Evolutionary conservation across 2,797 vertebrate genomes (phyloP).

Genomic region (Mycteria americana): DNA sequence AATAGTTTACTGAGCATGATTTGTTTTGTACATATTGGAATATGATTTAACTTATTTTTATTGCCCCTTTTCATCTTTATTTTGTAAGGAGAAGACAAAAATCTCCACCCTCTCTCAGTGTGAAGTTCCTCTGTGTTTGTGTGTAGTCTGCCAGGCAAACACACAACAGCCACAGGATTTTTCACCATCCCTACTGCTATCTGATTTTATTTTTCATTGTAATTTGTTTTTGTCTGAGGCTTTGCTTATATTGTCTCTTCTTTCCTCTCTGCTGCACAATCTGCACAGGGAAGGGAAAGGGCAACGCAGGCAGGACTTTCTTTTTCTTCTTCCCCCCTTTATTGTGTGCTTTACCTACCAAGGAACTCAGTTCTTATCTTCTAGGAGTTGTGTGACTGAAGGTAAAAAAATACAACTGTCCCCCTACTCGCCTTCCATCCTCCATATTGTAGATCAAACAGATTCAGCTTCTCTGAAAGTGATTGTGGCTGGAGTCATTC

Average conservation of each 20-base stretch:
- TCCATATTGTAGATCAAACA: not conserved
- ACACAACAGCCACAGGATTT: not conserved
- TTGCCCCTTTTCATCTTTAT: conserved; percentile 34
- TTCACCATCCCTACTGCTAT: not conserved
- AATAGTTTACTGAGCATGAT: conserved; percentile 28
- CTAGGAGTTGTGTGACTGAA: not conserved
- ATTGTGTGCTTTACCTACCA: not conserved
- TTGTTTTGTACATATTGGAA: conserved; percentile 70
- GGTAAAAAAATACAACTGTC: not conserved
- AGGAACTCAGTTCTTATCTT: not conserved
- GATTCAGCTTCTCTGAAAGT: not conserved
- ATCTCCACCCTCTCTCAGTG: not conserved
- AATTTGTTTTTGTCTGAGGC: not conserved
- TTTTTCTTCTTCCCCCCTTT: not conserved
- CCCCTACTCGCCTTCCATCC: not conserved
- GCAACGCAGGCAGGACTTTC: not conserved
- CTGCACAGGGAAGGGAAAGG: not conserved
- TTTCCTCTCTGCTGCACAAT: not conserved
- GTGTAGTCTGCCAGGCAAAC: conserved; percentile 6
- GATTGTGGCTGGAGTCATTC: conserved; percentile 15
- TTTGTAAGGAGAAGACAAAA: not conserved
- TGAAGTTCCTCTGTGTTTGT: conserved; percentile 10
- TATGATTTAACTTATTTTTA: conserved; percentile 67
- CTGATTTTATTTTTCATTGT: not conserved
- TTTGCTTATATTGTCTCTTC: not conserved